Evolutionary conservation across 2,113 vertebrate species (phyloP), one percentile per base, ranked within the genome.

Genomic region (Natator depressus): DNA sequence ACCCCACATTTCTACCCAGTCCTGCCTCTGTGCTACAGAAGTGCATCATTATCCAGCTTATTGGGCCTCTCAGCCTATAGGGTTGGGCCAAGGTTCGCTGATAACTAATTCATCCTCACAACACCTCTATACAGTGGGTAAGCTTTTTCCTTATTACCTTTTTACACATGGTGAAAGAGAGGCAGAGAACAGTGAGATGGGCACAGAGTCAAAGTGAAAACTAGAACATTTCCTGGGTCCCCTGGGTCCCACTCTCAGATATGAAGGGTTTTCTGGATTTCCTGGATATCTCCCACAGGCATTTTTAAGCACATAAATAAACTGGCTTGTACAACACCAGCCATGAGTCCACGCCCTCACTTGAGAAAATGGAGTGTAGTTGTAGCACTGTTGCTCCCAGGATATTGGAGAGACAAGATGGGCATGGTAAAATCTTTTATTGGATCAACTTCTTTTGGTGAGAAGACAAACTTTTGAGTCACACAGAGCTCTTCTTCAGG

Each of bases 81-180:
- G 1, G 29, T 1, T 3, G 5, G 0, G 0, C 1, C 5, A 57
- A 81, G 87, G 57, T 14, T 2, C n/a, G 2, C 27, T 50, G 35
- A 0, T 12, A 0, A 46, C 4, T n/a, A 31, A 54, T 24, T 31
- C 85, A 3, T 57, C 5, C 0, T 3, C 62, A 5, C 65, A 0
- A 25, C 3, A 22, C 79, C 87, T 25, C 12, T 78, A 25, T 78
- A 27, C 25, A 42, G 12, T 46, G 38, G 72, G 72, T 25, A 42
- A 25, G 8, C 4, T 50, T 78, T 57, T 57, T n/a, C 85, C 46
- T 5, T 46, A 78, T 14, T 20, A 47, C 1, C 83, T 72, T 59
- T 16, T 53, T 59, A 59, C 72, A 22, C 38, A 3, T 1, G 20
- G 31, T 9, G 75, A 20, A 47, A 4, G 2, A 51, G 54, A 46